These are phyloP conservation scores for Drosophila kanapiae DNA, from an alignment of 1,140 invertebrate species.

Conservation along the genomic window DNA sequence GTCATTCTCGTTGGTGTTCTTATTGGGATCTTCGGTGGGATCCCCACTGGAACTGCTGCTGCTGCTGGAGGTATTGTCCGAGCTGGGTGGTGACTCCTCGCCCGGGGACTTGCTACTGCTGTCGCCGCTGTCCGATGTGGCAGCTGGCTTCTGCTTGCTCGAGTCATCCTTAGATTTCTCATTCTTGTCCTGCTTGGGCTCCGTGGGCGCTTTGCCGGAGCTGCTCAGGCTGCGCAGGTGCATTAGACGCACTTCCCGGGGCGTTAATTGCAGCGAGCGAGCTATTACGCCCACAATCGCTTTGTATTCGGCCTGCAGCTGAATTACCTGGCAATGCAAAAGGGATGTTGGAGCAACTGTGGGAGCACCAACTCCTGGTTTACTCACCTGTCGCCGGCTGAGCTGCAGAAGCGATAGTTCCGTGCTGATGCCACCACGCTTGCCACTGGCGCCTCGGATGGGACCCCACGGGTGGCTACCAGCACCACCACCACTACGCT, in stretches of 20 bases:
- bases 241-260: slow-evolving; percentile 59
- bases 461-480: slow-evolving; percentile 46
- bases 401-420: slow-evolving; percentile 39
- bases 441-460: slow-evolving; percentile 14
- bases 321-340: slow-evolving; percentile 51
- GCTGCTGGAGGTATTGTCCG: slow-evolving; percentile 12
- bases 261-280: slow-evolving; percentile 69
- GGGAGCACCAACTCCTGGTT: too few species aligned
- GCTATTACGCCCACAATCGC: slow-evolving; percentile 82
- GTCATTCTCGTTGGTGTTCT: slow-evolving; percentile 87
- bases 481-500: slow-evolving; percentile 54
- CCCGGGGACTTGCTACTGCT: slow-evolving; percentile 11
- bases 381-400: slow-evolving; percentile 68
- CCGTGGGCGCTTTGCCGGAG: slow-evolving; percentile 2
- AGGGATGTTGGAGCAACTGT: too few species aligned
- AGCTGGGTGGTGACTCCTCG: slow-evolving; percentile 1
- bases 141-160: slow-evolving; percentile 4
- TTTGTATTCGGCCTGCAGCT: slow-evolving; percentile 85
- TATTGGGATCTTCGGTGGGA: slow-evolving; percentile 75
- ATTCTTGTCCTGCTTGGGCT: slow-evolving; percentile 44
- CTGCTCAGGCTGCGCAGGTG: slow-evolving; percentile 59
- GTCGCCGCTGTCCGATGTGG: not conserved
- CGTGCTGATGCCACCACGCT: not conserved
- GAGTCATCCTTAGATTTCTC: not conserved
- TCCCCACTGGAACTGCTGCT: slow-evolving; percentile 27